A percentile compares a stretch with the other conserved stretches of the same genome.
Conservation (phyloP, 2,888 invertebrate genomes). For the Endotricha flammealis region DNA sequence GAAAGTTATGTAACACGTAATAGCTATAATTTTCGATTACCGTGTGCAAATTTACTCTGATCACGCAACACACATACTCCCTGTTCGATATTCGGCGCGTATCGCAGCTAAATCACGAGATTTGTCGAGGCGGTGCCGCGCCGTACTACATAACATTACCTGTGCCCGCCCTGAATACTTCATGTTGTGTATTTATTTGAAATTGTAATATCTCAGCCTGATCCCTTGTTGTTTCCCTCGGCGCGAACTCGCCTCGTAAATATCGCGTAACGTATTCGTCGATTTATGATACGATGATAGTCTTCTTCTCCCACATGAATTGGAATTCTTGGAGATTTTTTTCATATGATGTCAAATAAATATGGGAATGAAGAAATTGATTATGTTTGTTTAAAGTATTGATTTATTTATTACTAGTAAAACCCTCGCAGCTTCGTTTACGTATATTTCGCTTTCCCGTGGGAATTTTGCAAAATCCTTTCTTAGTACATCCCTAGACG, state of each 20-base stretch:
- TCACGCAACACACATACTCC: conserved; percentile 69
- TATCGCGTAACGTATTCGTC: conserved; percentile 63
- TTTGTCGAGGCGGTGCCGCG: conserved; percentile 70
- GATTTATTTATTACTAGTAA: too few relatives aligned
- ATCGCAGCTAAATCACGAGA: conserved; percentile 75
- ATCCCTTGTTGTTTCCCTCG: conserved; percentile 68
- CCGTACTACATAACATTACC: conserved; percentile 72
- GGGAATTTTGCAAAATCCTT: too few relatives aligned
- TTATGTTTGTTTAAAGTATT: neutral
- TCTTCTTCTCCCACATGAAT: conserved; percentile 46
- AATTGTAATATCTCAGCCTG: conserved; percentile 73
- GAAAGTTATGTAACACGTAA: conserved; percentile 34
- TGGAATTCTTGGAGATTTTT: conserved; percentile 23
- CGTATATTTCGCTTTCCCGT: too few relatives aligned
- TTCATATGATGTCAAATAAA: conserved; percentile 1
- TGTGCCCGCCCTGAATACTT: conserved; percentile 73
- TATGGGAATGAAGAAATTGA: neutral
- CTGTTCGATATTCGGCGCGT: conserved; percentile 72
- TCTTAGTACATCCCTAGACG: too few relatives aligned
- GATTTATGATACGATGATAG: conserved; percentile 62
- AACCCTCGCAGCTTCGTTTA: too few relatives aligned
- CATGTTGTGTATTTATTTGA: conserved; percentile 75
- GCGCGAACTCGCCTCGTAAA: conserved; percentile 65
- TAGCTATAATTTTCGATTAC: conserved; percentile 67
- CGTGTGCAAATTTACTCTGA: conserved; percentile 68